Evolutionary conservation across 2,888 invertebrate species (phyloP), one percentile per base, ranked within the genome.

Genomic region (Dynastes maya): DNA sequence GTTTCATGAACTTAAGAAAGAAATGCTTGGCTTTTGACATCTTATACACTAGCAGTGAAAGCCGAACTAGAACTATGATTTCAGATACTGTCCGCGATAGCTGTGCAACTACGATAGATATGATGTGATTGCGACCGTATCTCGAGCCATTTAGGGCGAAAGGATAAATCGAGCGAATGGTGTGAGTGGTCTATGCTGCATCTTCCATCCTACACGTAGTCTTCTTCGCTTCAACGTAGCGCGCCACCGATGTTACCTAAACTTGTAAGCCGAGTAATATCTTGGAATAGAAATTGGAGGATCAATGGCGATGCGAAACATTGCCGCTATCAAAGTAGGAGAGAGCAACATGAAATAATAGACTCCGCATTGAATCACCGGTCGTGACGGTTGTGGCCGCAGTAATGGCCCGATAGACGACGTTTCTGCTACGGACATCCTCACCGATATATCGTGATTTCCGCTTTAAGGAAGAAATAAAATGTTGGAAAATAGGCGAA

Each of bases 251-350:
- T 58, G 72, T 72, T 72, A 72, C 72, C 72, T 72, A 72, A 72
- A 72, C 61, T 61, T 61, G 45, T 72, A 72, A 72, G 72, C 78
- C 68, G 63, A 65, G 45, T 72, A 74, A 80, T 80, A 80, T 79
- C 80, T 79, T 58, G 75, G 51, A 74, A 72, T 58, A 68, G 80
- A 76, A 80, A 79, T 80, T 81, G 79, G 78, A 80, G 78, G 79
- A 80, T 81, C 80, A 79, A 80, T 80, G 80, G 78, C 77, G 78
- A 58, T 61, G 72, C 72, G 72, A 72, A 72, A 72, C 72, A 72
- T 58, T 72, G 61, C 61, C 72, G 37, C 72, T 61, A 72, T 72
- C 61, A 72, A 55, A 72, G 61, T 58, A 61, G 40, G 22, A 51
- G 61, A 37, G 72, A 72, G 40, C 61, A 61, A 27, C 72, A 22